phyloP scores from a whole-genome alignment of 2,888 invertebrate species.

The Trypoxylon attenuatum region DNA sequence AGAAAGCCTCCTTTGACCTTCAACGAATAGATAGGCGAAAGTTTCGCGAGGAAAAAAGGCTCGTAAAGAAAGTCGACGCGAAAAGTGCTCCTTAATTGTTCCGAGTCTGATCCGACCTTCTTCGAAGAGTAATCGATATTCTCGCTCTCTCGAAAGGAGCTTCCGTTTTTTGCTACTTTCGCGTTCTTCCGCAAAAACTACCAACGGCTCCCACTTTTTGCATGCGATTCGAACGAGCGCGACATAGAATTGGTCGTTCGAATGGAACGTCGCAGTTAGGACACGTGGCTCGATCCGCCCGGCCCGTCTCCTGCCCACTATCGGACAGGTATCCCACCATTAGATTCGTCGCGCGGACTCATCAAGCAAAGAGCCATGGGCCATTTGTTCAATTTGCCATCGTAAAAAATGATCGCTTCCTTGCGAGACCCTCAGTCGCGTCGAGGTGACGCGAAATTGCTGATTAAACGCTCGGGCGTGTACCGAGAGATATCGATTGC shows the following conservation, averaged over 20 bases:
- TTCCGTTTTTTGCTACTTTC: neutral
- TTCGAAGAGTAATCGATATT: conserved; percentile 15
- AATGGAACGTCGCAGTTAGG: too few relatives aligned
- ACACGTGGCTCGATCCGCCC: too few relatives aligned
- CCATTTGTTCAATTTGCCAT: conserved; percentile 17
- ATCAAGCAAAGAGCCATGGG: conserved; percentile 15
- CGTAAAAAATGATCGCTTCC: conserved; percentile 23
- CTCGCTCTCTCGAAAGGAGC: neutral
- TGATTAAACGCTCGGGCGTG: conserved; percentile 13
- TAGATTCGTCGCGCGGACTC: neutral
- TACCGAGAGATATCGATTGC: conserved; percentile 12
- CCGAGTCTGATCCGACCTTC: conserved; percentile 6
- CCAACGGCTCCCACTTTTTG: too few relatives aligned
- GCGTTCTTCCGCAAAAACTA: neutral
- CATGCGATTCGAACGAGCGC: neutral
- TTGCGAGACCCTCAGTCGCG: conserved; percentile 13
- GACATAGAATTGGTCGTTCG: neutral
- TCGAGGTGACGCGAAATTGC: conserved; percentile 10
- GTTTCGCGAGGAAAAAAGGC: neutral
- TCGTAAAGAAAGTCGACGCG: conserved; percentile 12
- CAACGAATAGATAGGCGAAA: conserved; percentile 2
- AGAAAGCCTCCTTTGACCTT: neutral
- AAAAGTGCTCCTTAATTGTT: conserved; percentile 25
- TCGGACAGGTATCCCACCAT: too few relatives aligned
- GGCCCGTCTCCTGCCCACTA: too few relatives aligned